Evolutionary conservation across 2,113 vertebrate genomes (phyloP), one percentile per base, ranked within the genome.

Genomic region (Patagioenas fasciata): DNA sequence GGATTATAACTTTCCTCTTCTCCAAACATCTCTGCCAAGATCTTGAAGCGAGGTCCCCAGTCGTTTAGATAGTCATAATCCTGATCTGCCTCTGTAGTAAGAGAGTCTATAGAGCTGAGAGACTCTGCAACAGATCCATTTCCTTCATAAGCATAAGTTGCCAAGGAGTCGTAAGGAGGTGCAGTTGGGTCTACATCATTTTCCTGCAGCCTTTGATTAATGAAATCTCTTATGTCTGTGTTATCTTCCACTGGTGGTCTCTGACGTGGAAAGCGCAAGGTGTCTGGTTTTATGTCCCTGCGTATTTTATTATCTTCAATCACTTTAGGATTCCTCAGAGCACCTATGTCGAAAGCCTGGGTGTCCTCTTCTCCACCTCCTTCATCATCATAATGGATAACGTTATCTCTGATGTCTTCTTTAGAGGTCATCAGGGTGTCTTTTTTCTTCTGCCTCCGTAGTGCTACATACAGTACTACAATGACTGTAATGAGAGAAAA

Each of bases 341-440:
- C 99, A 34, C 99, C 99, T 53, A 99, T 99, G 97, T 99, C 99
- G 4, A 99, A 99, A 26, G 99, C 99, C 71, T 99, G 99, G 12
- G 99, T 99, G 97, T 99, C 99, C 90, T 99, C 99, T 89, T 99
- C 99, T 1, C 99, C 99, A 2, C 99, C 99, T 51, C 99, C 99
- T 96, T 99, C 99, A 36, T 99, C 99, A 77, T 99, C 99, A 6
- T 99, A 99, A 96, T 99, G 99, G 96, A 99, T 99, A 57, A 99
- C 99, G 9, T 99, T 99, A 95, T 99, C 99, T 82, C 99, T 98
- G 95, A 99, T 98, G 95, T 99, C 99, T 97, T 99, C 99, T 86
- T 99, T 99, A 40, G 99, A 99, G 4, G 99, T 99, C 99, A 99
- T 99, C 62, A 99, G 98, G 16, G 98, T 99, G 91, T 99, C 99